Evolutionary conservation across 2,888 invertebrate genomes (phyloP).

Genomic region (Dorcus hopei): DNA sequence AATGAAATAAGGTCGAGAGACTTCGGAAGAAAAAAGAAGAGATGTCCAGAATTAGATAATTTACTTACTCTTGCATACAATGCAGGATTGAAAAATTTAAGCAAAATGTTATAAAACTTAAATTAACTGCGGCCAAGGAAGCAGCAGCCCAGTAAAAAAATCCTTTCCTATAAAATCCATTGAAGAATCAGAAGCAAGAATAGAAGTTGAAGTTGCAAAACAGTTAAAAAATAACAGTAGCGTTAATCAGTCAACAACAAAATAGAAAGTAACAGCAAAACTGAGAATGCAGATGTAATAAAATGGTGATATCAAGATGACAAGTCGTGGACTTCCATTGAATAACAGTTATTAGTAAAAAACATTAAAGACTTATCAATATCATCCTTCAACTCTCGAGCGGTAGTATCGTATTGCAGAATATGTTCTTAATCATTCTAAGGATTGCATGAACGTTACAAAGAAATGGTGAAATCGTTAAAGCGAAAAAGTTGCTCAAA

Average conservation of each 20-base stretch:
- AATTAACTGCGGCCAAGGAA: conserved; percentile 83
- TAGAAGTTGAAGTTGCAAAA: conserved; percentile 62
- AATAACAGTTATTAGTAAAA: conserved; percentile 93
- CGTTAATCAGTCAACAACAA: conserved; percentile 43
- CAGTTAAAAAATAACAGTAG: conserved; percentile 47
- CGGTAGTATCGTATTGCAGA: conserved; percentile 96
- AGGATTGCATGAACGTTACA: conserved; percentile 97
- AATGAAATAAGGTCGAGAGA: conserved; percentile 87
- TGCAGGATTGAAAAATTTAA: conserved; percentile 86
- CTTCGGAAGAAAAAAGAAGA: conserved; percentile 96
- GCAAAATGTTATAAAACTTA: conserved; percentile 89
- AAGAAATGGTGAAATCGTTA: conserved; percentile 96
- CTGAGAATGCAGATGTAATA: not conserved
- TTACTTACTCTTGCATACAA: conserved; percentile 93
- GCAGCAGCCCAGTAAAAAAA: conserved; percentile 79
- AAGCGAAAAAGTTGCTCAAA: conserved; percentile 87
- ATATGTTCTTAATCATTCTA: conserved; percentile 84
- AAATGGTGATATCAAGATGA: conserved; percentile 33
- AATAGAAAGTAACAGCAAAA: too few relatives aligned
- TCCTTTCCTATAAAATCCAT: conserved; percentile 63
- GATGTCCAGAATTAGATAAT: conserved; percentile 80
- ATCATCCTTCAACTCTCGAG: conserved; percentile 75
- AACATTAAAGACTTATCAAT: conserved; percentile 80
- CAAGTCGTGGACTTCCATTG: conserved; percentile 86
- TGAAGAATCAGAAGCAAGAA: conserved; percentile 67